Percentiles rank a stretch among this genome's conserved stretches.
phyloP scores from a whole-genome alignment of 2,888 invertebrate species.

The Patella caerulea region DNA sequence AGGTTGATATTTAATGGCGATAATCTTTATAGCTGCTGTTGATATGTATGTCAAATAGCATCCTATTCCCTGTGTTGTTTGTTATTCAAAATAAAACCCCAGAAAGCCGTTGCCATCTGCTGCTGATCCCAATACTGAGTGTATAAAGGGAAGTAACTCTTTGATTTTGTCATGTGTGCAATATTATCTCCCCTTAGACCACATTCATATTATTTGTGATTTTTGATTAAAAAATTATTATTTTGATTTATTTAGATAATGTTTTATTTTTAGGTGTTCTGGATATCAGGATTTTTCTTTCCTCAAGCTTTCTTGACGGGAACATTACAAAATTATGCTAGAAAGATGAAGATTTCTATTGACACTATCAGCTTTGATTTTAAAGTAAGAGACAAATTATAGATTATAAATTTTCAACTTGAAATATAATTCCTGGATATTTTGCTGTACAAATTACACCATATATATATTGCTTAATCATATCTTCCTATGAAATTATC shows the following conservation, averaged over 20 bases:
- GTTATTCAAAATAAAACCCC: neutral
- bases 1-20: no score
- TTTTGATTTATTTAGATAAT: neutral
- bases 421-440: neutral
- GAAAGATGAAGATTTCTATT: constrained; percentile 70
- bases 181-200: constrained; percentile 10
- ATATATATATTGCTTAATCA: no score
- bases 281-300: constrained; percentile 76
- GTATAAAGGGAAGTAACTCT: neutral
- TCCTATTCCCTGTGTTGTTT: neutral
- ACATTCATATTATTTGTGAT: neutral
- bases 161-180: neutral
- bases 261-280: constrained; percentile 64
- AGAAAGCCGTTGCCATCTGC: no score
- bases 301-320: constrained; percentile 73
- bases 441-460: no score
- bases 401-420: no score
- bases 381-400: constrained; percentile 62
- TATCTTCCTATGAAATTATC: no score
- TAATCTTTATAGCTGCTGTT: no score
- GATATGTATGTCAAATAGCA: no score
- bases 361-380: constrained; percentile 71
- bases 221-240: neutral
- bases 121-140: neutral
- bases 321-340: constrained; percentile 72